These are phyloP conservation scores for Patiria pectinifera DNA, from an alignment of 53 echinoderm and acorn worm genomes.

Conservation along the genomic window DNA sequence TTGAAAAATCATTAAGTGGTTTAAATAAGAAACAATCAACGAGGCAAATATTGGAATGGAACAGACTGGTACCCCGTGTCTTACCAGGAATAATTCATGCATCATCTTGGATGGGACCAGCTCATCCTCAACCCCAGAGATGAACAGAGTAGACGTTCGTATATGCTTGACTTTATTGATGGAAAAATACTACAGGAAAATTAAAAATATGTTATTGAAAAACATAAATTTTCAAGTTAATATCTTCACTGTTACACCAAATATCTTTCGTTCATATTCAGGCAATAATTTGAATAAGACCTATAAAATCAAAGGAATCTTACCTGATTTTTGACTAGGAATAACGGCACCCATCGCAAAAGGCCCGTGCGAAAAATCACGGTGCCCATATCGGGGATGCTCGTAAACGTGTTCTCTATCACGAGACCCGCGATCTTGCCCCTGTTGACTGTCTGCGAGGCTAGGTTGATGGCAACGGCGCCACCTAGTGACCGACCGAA, in stretches of 20 bases:
- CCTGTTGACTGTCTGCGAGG: constrained; percentile 67
- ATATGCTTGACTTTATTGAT: constrained; percentile 76
- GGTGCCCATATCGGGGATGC: constrained; percentile 91
- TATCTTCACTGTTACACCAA: too few relatives aligned
- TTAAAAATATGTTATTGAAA: neutral
- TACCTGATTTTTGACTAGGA: constrained; percentile 93
- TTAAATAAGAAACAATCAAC: neutral
- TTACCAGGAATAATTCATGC: constrained; percentile 88
- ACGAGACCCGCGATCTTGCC: constrained; percentile 79
- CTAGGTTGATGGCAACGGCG: constrained; percentile 86
- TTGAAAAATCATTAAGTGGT: too few relatives aligned
- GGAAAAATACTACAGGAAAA: constrained; percentile 83
- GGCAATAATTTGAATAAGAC: too few relatives aligned
- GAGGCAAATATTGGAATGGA: neutral
- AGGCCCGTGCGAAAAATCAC: constrained; percentile 74
- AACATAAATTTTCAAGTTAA: neutral
- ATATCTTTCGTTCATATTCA: too few relatives aligned
- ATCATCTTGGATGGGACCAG: constrained; percentile 95
- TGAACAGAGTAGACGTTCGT: constrained; percentile 80
- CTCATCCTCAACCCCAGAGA: constrained; percentile 90
- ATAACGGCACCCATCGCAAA: constrained; percentile 83
- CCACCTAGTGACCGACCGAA: constrained; percentile 98
- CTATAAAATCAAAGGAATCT: neutral
- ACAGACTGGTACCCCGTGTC: neutral
- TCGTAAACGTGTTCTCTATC: constrained; percentile 93